These are phyloP conservation scores for Mimachlamys varia DNA, from an alignment of 2,888 invertebrate genomes.

Conservation along the genomic window DNA sequence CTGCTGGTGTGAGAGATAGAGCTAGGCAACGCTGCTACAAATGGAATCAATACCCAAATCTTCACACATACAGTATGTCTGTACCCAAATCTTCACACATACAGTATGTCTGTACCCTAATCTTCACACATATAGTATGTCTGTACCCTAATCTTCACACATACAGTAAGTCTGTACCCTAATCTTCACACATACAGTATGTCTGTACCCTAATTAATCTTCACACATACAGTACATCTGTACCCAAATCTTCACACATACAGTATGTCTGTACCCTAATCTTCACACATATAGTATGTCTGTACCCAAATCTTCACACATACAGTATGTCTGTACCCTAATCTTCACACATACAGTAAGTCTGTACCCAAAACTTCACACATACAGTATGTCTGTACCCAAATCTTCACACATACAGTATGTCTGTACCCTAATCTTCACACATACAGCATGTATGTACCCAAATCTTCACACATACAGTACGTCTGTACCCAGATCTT, in stretches of 20 bases:
- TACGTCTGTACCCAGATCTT: neutral
- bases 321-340: neutral
- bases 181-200: too few relatives aligned
- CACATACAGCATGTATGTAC: neutral
- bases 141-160: neutral
- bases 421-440: neutral
- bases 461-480: slow-evolving; percentile 6
- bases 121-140: too few relatives aligned
- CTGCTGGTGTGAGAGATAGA: neutral
- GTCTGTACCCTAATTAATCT: too few relatives aligned
- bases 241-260: neutral
- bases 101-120: neutral
- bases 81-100: too few relatives aligned
- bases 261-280: neutral
- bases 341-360: too few relatives aligned
- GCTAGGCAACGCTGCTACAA: neutral
- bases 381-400: neutral
- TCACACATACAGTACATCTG: neutral
- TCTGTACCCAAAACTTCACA: neutral
- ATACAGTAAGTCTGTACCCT: neutral
- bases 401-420: slow-evolving; percentile 17
- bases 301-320: neutral
- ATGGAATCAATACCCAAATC: neutral
- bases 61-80: neutral
- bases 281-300: neutral